These are phyloP conservation scores for Pteropus rufus DNA, from an alignment of 2,797 vertebrate genomes.

Conservation along the genomic window DNA sequence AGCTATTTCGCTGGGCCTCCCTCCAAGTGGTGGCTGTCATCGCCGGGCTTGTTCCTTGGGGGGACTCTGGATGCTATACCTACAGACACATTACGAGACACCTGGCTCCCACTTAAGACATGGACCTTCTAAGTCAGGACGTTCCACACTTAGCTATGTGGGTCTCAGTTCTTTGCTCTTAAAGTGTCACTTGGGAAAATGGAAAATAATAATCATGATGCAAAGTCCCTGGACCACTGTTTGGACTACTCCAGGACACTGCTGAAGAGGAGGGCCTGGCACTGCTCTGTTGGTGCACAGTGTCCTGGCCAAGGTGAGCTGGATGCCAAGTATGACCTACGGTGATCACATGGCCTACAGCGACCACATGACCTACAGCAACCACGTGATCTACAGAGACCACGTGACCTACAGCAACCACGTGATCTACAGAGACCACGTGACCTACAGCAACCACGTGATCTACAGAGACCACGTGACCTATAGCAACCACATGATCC, in stretches of 20 bases:
- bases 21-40: not conserved
- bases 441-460: too few relatives aligned
- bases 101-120: not conserved
- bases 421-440: too few relatives aligned
- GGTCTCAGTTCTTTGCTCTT: not conserved
- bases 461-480: too few relatives aligned
- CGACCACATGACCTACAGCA: too few relatives aligned
- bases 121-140: not conserved
- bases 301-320: not conserved
- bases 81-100: not conserved
- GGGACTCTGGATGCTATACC: not conserved
- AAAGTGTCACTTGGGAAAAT: not conserved
- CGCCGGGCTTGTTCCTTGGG: not conserved
- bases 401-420: too few relatives aligned
- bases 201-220: not conserved
- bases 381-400: too few relatives aligned
- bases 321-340: not conserved
- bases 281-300: not conserved
- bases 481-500: too few relatives aligned
- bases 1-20: not conserved
- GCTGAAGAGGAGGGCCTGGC: not conserved
- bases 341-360: not conserved
- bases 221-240: not conserved
- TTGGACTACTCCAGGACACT: too few relatives aligned
- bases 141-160: not conserved